Evolutionary conservation across 37 sponge, comb jelly and placozoan genomes (phyloP), one percentile per base, ranked within the genome.

Genomic region (Chondrosia reniformis): DNA sequence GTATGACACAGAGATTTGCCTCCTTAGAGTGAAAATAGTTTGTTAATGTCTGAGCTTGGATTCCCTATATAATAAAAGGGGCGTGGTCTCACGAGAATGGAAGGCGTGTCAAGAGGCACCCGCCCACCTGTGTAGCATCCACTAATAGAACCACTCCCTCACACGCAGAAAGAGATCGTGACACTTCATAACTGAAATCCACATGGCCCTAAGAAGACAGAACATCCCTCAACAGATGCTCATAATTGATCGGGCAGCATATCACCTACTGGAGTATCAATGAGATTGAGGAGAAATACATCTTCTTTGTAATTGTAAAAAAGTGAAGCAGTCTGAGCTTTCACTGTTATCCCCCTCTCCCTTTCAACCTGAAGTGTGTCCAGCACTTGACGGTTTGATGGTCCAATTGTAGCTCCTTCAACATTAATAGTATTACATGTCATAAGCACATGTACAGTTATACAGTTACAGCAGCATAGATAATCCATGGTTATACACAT

Each of bases 31-130:
- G 63, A 45, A 84, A 64, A 61, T 84, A 95, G 46, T 94, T 95
- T 49, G 93, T 88, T 25, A 97, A 95, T 30, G 95, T 97, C 55
- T 97, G 98, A 55, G 98, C 98, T 40, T 97, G 95, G 2, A 97
- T 88, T 58, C 98, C 98, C 91, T 93, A 73, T 10, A 63, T 34
- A 8, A 28, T 19, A 4, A 17, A 4, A 33, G 67, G 67, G 22
- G 43, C 32, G 52, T 24, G 75, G 19, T 46, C 21, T 24, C 39
- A 74, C 9, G 24, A 19, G 30, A 49, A 15, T 19, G 52, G 52
- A 15, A 15, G 15, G 52, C 15, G 52, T 10, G 15, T 10, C 15
- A 15, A 15, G 15, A 15, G 52, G 52, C 15, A 49, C 15, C 15
- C 15, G 7, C 67, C 36, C 67, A 93, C 94, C 90, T 95, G 92